Base-by-base conservation (phyloP, 2,888 invertebrate genomes). In the Drosophila limbata region DNA sequence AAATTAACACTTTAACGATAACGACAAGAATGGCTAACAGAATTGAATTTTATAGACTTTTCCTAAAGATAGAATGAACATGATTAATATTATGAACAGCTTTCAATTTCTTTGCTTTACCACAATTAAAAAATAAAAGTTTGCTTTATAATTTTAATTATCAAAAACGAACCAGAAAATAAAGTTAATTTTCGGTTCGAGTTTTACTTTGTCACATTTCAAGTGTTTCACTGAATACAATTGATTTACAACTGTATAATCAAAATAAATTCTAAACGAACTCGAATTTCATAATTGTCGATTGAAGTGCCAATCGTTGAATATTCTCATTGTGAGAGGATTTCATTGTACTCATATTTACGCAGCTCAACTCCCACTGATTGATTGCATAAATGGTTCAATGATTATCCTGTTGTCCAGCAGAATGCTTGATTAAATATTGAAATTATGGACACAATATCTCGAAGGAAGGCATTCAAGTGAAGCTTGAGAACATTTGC, bases 311-410 rank as follows among this genome's bases (percentile, higher is more conserved):
- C 47, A 55, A 60, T 21, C 15, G 37, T 11, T 9, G 5, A 25
- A 8, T 19, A 39, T 47, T 52, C 37, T 21, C 3, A 39, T 42
- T 44, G n/a, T 21, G 50, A 35, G 35, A 33, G 3, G 19, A 37
- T 40, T 57, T 17, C 35, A 42, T 31, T 53, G 28, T 51, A 28
- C 9, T 50, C 13, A 10, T 37, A 33, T 65, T 51, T 67, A 55
- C 48, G 50, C 28, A 72, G 35, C 19, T 55, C 35, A 21, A 2
- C 17, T 15, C 13, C 9, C 39, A 57, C 15, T 55, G 45, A 55
- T 31, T 61, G 65, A 64, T 45, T 62, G 55, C 53, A 25, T 28
- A 47, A 62, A 61, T 61, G 63, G 10, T 48, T 37, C 52, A 57
- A 28, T 73, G 73, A 63, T 62, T 72, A 55, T 31, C 19, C 17